Conservation (phyloP, 2,113 vertebrate species). For the Pampusana beccarii region DNA sequence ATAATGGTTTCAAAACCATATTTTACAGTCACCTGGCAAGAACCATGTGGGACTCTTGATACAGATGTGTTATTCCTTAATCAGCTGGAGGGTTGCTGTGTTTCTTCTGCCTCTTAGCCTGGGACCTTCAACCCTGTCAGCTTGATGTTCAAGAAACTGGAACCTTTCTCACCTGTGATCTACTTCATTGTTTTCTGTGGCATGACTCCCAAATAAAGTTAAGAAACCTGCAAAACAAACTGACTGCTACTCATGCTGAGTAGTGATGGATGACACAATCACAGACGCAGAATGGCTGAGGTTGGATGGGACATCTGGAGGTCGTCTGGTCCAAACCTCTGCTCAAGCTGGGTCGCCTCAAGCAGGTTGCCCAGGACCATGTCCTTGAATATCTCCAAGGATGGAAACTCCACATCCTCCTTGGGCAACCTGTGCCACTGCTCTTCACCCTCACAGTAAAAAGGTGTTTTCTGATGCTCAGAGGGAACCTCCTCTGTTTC, state of each 20-base stretch:
- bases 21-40: neutral
- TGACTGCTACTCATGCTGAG: neutral
- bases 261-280: neutral
- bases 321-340: neutral
- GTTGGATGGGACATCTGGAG: neutral
- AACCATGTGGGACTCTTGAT: neutral
- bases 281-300: neutral
- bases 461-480: neutral
- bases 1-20: neutral
- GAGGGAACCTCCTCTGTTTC: neutral
- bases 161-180: neutral
- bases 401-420: neutral
- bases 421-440: neutral
- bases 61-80: neutral
- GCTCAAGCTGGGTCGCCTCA: neutral
- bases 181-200: neutral
- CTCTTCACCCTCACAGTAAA: neutral
- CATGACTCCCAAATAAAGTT: neutral
- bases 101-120: neutral
- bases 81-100: neutral
- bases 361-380: neutral
- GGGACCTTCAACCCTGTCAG: neutral
- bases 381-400: neutral
- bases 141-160: neutral
- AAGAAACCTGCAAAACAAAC: neutral